A percentile compares a stretch with the other conserved stretches of the same genome.
Evolutionary conservation across 2,797 vertebrate genomes (phyloP).

Genomic region (Crocodylus rhombifer): DNA sequence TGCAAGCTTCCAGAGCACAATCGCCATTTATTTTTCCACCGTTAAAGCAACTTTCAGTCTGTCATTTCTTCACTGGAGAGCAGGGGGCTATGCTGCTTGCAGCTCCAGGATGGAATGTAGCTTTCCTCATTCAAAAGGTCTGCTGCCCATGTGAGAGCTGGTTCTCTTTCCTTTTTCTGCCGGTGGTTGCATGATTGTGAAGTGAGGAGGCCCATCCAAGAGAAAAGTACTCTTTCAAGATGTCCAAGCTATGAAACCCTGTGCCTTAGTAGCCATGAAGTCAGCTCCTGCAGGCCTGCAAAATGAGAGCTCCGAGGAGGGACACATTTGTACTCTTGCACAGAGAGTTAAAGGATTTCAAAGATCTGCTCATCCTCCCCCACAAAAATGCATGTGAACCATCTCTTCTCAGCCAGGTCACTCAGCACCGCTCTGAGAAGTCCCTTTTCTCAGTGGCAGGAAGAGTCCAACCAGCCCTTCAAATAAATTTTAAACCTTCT

Average conservation of each 20-base stretch:
- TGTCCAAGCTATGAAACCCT: background rate
- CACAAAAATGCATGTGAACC: background rate
- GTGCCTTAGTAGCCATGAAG: background rate
- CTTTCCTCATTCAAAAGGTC: no score
- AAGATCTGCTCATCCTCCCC: background rate
- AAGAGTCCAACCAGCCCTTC: background rate
- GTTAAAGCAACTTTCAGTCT: no score
- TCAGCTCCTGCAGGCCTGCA: background rate
- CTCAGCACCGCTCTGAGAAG: background rate
- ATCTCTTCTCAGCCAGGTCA: background rate
- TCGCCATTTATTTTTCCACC: no score
- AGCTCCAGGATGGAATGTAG: no score
- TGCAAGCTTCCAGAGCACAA: no score
- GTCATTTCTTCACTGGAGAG: no score
- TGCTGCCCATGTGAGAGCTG: background rate
- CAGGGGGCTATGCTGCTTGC: no score
- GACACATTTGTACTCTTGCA: background rate
- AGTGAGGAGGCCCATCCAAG: background rate
- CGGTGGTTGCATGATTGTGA: rapidly evolving
- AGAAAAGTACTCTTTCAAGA: background rate
- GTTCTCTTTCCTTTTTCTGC: background rate
- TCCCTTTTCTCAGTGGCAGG: background rate
- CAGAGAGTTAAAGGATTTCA: conserved; percentile 12
- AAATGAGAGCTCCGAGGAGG: background rate
- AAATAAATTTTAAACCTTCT: background rate